A percentile compares a stretch with the other conserved stretches of the same genome.
phyloP scores from a whole-genome alignment of 92 coral and sea anemone genomes.

The Galaxea fascicularis region DNA sequence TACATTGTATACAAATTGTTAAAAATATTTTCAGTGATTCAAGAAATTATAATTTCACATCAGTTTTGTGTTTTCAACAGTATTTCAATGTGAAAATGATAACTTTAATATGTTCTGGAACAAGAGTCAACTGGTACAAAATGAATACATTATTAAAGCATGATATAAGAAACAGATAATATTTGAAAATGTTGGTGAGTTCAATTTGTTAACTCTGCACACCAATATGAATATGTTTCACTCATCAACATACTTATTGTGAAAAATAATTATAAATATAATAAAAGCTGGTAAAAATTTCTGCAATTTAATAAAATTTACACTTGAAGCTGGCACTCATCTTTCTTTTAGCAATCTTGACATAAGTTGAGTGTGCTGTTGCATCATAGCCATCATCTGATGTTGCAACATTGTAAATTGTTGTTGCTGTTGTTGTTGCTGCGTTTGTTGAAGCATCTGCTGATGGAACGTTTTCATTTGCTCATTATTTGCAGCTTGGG shows the following conservation, averaged over 20 bases:
- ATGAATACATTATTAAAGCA: too few relatives aligned
- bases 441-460: slow-evolving; percentile 56
- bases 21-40: too few relatives aligned
- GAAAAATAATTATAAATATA: neutral
- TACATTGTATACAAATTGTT: too few relatives aligned
- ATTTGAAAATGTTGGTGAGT: neutral
- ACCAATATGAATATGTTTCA: neutral
- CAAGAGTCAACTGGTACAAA: too few relatives aligned
- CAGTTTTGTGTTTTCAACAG: too few relatives aligned
- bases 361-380: slow-evolving; percentile 26
- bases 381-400: slow-evolving; percentile 63
- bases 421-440: slow-evolving; percentile 68
- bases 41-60: too few relatives aligned
- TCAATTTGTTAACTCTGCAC: neutral
- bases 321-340: neutral
- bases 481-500: slow-evolving; percentile 23
- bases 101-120: too few relatives aligned
- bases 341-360: neutral
- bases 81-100: too few relatives aligned
- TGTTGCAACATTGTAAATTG: slow-evolving; percentile 68
- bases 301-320: neutral
- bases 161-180: too few relatives aligned
- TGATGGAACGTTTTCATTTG: slow-evolving; percentile 58
- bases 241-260: too few relatives aligned
- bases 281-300: slow-evolving; percentile 7